A percentile compares a stretch with the other conserved stretches of the same genome.
phyloP scores from a whole-genome alignment of 2,888 invertebrate genomes.

The Psylliodes chrysocephalus region DNA sequence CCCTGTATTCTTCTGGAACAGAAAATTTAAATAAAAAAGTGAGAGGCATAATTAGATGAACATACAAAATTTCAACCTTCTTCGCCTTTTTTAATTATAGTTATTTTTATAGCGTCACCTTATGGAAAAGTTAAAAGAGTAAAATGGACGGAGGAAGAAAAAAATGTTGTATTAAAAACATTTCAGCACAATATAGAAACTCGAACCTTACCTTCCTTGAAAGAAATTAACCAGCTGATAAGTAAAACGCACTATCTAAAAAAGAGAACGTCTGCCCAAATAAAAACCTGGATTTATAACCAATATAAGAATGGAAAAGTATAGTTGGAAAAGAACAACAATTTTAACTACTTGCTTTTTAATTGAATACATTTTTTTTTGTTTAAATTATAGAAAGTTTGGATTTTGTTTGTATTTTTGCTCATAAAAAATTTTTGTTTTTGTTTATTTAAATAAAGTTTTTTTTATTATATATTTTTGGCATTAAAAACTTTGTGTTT shows the following conservation, averaged over 20 bases:
- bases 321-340: too few relatives aligned
- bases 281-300: conserved; percentile 28
- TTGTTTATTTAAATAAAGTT: too few relatives aligned
- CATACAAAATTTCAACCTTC: not conserved
- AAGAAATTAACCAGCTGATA: conserved; percentile 4
- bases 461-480: too few relatives aligned
- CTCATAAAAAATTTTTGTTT: too few relatives aligned
- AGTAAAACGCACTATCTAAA: not conserved
- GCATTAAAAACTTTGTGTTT: too few relatives aligned
- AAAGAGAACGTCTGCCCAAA: conserved; percentile 20
- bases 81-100: not conserved
- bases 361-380: too few relatives aligned
- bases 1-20: too few relatives aligned
- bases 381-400: too few relatives aligned
- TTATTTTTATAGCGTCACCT: not conserved
- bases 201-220: conserved; percentile 11
- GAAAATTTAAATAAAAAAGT: not conserved
- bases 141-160: conserved; percentile 18
- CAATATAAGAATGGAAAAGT: too few relatives aligned
- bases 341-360: too few relatives aligned
- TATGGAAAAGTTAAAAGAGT: conserved; percentile 9
- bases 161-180: not conserved
- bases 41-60: not conserved
- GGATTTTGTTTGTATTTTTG: too few relatives aligned
- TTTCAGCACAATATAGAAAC: not conserved